phyloP scores from a whole-genome alignment of 2,888 invertebrate species.

The Diaphora mendica region DNA sequence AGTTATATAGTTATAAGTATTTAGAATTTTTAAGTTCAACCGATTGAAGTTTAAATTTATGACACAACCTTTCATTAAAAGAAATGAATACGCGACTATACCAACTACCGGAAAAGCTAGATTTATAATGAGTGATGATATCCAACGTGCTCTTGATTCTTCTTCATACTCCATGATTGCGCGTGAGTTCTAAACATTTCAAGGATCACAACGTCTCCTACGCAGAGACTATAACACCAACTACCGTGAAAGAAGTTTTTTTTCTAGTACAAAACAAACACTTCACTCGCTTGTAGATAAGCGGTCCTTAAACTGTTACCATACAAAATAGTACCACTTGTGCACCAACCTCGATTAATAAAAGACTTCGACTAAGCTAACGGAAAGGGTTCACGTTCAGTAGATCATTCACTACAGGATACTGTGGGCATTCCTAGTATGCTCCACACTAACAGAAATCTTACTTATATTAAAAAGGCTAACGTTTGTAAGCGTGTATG shows the following conservation, averaged over 20 bases:
- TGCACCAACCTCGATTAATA: background rate
- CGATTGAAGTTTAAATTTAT: too few species aligned
- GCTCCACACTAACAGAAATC: too few species aligned
- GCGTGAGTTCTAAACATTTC: background rate
- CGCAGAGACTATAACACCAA: background rate
- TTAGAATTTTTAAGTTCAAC: too few species aligned
- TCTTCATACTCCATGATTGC: background rate
- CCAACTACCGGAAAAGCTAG: background rate
- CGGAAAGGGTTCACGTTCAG: background rate
- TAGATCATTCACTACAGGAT: too few species aligned
- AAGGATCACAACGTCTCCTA: background rate
- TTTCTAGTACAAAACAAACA: background rate
- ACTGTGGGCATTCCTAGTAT: background rate
- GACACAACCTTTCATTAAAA: background rate
- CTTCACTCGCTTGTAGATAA: background rate
- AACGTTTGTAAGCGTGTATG: too few species aligned
- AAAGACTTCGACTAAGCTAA: background rate
- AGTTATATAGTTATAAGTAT: background rate
- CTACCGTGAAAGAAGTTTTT: background rate
- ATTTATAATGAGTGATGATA: background rate
- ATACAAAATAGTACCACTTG: background rate
- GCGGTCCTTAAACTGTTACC: background rate
- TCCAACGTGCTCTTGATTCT: background rate
- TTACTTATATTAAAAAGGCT: too few species aligned
- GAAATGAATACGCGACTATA: background rate